phyloP scores from a whole-genome alignment of 2,797 vertebrate species.

The Taeniopygia guttata region DNA sequence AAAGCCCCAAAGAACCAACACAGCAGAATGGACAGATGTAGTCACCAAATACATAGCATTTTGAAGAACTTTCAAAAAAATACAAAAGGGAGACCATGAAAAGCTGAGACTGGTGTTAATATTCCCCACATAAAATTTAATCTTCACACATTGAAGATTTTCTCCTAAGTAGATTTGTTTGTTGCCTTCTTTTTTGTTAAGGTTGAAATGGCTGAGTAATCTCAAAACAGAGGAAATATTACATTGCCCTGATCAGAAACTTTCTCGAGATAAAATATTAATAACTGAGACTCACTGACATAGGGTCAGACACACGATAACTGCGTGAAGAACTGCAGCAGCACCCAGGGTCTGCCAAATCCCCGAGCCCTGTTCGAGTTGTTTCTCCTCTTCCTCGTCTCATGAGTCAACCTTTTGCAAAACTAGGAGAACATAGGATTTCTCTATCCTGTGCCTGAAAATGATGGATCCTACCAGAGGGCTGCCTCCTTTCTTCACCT shows the following conservation, averaged over 20 bases:
- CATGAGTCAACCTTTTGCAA: background rate
- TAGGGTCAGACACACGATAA: background rate
- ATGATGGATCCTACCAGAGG: background rate
- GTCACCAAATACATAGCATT: background rate
- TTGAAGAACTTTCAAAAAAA: background rate
- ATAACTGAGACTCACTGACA: background rate
- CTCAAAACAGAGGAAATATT: background rate
- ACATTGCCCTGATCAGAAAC: background rate
- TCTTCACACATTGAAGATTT: background rate
- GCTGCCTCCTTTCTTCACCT: background rate
- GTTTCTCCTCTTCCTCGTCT: background rate
- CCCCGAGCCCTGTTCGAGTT: background rate
- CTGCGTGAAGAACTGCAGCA: background rate
- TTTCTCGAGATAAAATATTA: background rate
- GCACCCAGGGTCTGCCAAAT: background rate
- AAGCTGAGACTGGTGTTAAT: background rate
- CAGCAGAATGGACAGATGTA: background rate
- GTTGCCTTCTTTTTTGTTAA: background rate
- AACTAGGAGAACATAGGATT: fast-evolving
- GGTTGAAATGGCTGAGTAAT: background rate
- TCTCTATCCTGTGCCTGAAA: background rate
- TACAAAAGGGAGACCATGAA: background rate
- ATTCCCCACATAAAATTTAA: background rate
- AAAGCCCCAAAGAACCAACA: background rate
- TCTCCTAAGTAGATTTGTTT: background rate